Conservation (phyloP, 2,888 invertebrate genomes). For the Macrophya alboannulata region DNA sequence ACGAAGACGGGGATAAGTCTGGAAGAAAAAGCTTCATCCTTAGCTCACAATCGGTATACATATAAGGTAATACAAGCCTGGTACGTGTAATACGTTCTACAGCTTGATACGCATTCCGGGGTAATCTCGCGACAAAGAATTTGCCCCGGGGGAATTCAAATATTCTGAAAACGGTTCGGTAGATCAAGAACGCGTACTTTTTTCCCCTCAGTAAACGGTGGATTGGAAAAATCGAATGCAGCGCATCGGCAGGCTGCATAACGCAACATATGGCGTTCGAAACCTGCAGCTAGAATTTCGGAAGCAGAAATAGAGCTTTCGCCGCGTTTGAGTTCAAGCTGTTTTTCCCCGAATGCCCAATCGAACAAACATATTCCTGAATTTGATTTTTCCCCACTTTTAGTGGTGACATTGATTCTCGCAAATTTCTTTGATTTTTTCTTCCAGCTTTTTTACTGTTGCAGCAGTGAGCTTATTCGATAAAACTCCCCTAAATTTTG, state of each 20-base stretch:
- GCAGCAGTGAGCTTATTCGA: too few species aligned
- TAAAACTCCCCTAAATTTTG: too few species aligned
- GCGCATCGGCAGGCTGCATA: slow-evolving; percentile 28
- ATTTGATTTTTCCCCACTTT: background rate
- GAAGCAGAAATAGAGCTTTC: background rate
- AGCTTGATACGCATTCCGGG: slow-evolving; percentile 62
- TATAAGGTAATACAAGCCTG: background rate
- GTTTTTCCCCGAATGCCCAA: background rate
- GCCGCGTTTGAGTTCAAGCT: background rate
- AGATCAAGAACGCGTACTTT: slow-evolving; percentile 34
- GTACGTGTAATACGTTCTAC: slow-evolving; percentile 14
- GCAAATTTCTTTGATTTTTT: background rate
- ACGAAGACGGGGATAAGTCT: background rate
- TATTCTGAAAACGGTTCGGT: slow-evolving; percentile 66
- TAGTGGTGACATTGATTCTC: background rate
- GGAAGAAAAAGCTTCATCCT: background rate
- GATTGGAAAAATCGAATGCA: slow-evolving; percentile 43
- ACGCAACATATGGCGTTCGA: slow-evolving; percentile 13
- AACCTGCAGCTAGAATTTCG: slow-evolving; percentile 13
- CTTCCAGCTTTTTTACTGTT: too few species aligned
- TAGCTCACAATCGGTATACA: background rate
- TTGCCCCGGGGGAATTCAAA: slow-evolving; percentile 69
- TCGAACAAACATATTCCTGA: slow-evolving; percentile 15
- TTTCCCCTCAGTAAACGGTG: slow-evolving; percentile 22
- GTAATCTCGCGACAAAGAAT: slow-evolving; percentile 65